A percentile compares a stretch with the other conserved stretches of the same genome.
These are phyloP conservation scores for Rhinoraja longicauda DNA, from an alignment of 2,797 vertebrate species.

Conservation along the genomic window DNA sequence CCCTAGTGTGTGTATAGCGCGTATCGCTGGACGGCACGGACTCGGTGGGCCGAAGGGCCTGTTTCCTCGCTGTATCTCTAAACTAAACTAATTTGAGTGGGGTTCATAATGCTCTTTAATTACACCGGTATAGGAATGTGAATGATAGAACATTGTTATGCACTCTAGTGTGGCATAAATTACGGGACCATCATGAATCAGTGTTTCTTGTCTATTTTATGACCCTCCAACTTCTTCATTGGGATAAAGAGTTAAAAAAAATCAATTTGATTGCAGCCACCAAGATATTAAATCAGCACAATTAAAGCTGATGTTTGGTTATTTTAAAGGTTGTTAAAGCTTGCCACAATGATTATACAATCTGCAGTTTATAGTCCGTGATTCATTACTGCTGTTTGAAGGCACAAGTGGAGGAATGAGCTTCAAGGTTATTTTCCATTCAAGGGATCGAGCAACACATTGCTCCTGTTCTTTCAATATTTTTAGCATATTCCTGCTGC, in stretches of 20 bases:
- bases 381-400: conserved; percentile 15
- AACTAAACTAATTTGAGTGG: background rate
- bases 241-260: background rate
- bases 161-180: background rate
- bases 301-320: conserved; percentile 34
- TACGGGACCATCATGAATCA: background rate
- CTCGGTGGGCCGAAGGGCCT: no score
- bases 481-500: background rate
- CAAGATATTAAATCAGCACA: conserved; percentile 31
- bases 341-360: conserved; percentile 15
- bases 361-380: conserved; percentile 19
- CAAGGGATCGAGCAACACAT: background rate
- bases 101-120: background rate
- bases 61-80: no score
- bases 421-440: conserved; percentile 16
- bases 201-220: conserved; percentile 16
- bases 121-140: background rate
- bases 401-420: conserved; percentile 17
- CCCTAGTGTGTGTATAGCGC: no score
- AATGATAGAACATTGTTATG: conserved; percentile 3
- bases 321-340: conserved; percentile 34
- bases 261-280: conserved; percentile 14
- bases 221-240: conserved; percentile 6
- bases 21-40: no score
- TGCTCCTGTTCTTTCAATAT: background rate